Conservation (phyloP, 2,113 vertebrate species). For the Lipophrys pholis region DNA sequence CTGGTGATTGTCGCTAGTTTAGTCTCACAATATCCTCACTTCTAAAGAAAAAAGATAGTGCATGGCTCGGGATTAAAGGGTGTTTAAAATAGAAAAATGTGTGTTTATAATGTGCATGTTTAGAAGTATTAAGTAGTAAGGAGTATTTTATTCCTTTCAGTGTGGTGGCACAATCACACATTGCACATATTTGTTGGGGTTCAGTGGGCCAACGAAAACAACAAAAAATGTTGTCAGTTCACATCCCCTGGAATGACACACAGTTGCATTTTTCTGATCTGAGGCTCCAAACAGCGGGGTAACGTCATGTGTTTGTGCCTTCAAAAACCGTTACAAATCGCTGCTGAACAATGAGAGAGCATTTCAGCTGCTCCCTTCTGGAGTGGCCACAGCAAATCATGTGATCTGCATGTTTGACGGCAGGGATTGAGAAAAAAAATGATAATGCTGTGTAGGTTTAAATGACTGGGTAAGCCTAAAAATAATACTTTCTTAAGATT, state of each 20-base stretch:
- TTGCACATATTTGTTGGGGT: background rate
- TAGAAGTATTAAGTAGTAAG: too few species aligned
- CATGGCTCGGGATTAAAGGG: background rate
- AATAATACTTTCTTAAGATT: background rate
- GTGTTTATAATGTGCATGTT: background rate
- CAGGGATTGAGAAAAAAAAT: too few species aligned
- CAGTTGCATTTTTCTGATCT: background rate
- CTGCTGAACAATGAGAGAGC: background rate
- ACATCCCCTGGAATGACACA: background rate
- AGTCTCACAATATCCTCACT: background rate
- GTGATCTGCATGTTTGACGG: too few species aligned
- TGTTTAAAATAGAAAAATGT: background rate
- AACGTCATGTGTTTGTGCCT: background rate
- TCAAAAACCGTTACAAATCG: background rate
- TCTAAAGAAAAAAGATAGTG: background rate
- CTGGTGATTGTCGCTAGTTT: background rate
- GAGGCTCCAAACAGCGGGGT: background rate
- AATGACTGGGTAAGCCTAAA: background rate
- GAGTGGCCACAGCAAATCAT: too few species aligned
- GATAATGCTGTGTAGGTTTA: background rate
- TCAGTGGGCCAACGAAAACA: background rate
- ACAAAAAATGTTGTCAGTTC: background rate
- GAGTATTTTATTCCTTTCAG: background rate
- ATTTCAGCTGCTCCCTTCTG: too few species aligned
- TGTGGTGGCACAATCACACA: background rate